Evolutionary conservation across 1,140 invertebrate genomes (phyloP), one percentile per base, ranked within the genome.

Genomic region (Drosophila setifemur): DNA sequence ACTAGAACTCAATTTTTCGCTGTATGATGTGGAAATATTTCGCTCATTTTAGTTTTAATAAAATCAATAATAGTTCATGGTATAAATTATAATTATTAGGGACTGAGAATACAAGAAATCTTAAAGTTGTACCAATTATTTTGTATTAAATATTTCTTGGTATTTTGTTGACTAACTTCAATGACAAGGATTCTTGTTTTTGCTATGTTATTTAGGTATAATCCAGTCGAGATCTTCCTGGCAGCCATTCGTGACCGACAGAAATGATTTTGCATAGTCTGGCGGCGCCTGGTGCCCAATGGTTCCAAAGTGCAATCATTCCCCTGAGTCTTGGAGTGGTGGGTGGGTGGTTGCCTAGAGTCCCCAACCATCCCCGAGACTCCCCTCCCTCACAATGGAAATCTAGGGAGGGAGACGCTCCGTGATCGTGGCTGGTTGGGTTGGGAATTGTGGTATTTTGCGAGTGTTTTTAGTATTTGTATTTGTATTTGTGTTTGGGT

Each of bases 401-500:
- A n/a, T 21, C 1, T 18, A 25, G 0, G 4, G 28, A 25, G 0
- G 4, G 26, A 57, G 42, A 64, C 42, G 18, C 25, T 48, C 21
- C 19, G 14, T 29, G 58, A 64, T 64, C 57, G 42, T 5, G 23
- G 28, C 35, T 33, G 19, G 12, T 60, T 18, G 58, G 25, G 19
- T 25, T 29, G 25, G 48, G 31, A 40, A 58, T 48, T 52, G 31
- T 57, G 31, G 47, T 18, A 53, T 1, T 54, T 31, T 29, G 23
- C 5, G 44, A 42, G 33, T 8, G 33, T 5, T 23, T 5, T 7
- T 1, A 16, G 33, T 37, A 14, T 35, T 35, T 35, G 60, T 67
- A 83, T 85, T 78, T 85, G 33, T 37, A 14, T 35, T 35, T 35
- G 60, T 67, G 85, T 85, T 78, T 85, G 57, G 78, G 79, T 85